phyloP scores from a whole-genome alignment of 1,140 invertebrate species.

The Drosophila murphyi region DNA sequence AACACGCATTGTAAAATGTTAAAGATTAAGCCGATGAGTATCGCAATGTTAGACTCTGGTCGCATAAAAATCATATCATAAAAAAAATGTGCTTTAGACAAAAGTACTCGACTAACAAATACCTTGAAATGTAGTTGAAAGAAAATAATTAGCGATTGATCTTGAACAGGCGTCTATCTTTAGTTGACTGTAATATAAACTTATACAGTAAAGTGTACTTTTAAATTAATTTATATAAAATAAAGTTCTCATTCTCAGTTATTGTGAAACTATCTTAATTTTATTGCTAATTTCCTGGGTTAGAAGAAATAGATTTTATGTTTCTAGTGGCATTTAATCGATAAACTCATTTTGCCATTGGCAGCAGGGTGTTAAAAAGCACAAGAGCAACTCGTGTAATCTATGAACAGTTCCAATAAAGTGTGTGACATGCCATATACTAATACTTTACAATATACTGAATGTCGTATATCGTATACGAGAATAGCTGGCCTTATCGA shows the following conservation, averaged over 20 bases:
- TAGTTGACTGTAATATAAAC: too few species aligned
- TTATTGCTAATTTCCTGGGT: too few species aligned
- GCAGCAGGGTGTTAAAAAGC: neutral
- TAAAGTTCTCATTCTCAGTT: too few species aligned
- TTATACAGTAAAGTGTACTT: too few species aligned
- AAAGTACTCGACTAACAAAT: neutral
- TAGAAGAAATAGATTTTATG: neutral
- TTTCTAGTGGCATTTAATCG: neutral
- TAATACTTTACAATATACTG: neutral
- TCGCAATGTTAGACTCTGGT: conserved; percentile 20
- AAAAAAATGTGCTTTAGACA: too few species aligned
- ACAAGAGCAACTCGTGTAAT: conserved; percentile 28
- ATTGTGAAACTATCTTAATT: too few species aligned
- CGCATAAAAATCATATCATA: conserved; percentile 34
- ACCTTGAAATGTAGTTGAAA: neutral
- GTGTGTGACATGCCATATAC: neutral
- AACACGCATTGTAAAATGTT: conserved; percentile 19
- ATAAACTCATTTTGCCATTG: neutral
- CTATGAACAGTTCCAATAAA: conserved; percentile 39
- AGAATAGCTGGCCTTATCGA: conserved; percentile 47
- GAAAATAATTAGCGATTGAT: too few species aligned
- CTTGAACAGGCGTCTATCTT: too few species aligned
- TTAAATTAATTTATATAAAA: too few species aligned
- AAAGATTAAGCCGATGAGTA: conserved; percentile 10
- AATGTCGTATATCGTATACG: neutral